These are phyloP conservation scores for Ephialtes manifestator DNA, from an alignment of 2,888 invertebrate genomes.

Conservation along the genomic window DNA sequence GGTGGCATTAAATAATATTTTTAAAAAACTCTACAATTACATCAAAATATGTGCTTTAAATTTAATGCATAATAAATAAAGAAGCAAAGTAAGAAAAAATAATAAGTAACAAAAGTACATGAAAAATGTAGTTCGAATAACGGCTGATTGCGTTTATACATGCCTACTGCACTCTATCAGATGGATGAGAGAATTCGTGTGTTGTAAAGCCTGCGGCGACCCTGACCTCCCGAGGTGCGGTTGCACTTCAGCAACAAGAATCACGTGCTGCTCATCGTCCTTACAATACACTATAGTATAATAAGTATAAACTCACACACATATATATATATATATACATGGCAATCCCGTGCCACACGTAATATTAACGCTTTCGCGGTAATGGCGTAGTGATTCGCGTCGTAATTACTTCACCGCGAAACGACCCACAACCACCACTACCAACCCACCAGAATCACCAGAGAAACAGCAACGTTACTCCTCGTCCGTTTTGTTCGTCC, in stretches of 20 bases:
- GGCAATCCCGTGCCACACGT: conserved; percentile 61
- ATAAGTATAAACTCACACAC: conserved; percentile 29
- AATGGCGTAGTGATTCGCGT: conserved; percentile 70
- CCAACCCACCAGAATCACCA: neutral
- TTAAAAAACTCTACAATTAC: neutral
- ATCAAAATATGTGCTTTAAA: too few species aligned
- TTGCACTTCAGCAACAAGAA: conserved; percentile 45
- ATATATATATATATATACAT: conserved; percentile 5
- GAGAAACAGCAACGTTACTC: conserved; percentile 11
- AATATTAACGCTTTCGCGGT: conserved; percentile 68
- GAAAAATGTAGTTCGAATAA: conserved; percentile 1
- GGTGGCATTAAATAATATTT: too few species aligned
- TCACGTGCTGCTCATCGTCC: conserved; percentile 37
- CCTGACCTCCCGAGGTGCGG: conserved; percentile 1
- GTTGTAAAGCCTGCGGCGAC: neutral
- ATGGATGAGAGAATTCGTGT: too few species aligned
- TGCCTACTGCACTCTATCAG: too few species aligned
- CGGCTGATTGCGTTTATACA: neutral
- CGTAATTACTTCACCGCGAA: conserved; percentile 71
- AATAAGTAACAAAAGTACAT: neutral
- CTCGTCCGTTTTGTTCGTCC: conserved; percentile 51
- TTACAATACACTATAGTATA: conserved; percentile 28
- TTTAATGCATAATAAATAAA: neutral
- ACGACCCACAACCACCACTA: conserved; percentile 49
- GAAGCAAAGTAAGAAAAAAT: too few species aligned